Conservation (phyloP, 1,140 invertebrate species). For the Philopotamus ludificatus region DNA sequence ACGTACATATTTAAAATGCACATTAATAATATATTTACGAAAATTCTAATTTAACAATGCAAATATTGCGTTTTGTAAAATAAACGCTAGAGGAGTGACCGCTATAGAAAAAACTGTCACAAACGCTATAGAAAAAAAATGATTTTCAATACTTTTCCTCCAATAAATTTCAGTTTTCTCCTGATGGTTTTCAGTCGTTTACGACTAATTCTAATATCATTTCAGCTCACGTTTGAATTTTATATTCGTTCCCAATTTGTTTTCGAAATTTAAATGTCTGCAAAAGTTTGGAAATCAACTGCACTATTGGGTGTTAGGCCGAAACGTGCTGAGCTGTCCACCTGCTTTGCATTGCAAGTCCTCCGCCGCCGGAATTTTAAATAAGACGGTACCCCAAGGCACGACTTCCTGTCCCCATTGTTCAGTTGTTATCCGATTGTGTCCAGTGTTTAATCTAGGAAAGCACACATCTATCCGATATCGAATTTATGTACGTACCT, state of each 20-base stretch:
- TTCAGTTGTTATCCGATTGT: not conserved
- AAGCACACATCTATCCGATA: not conserved
- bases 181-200: not conserved
- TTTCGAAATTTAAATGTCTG: not conserved
- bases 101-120: too few species aligned
- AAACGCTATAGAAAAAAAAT: too few species aligned
- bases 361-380: constrained; percentile 17
- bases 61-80: too few species aligned
- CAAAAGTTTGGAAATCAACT: not conserved
- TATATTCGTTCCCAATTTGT: not conserved
- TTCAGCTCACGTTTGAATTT: not conserved
- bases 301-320: constrained; percentile 5
- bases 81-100: too few species aligned
- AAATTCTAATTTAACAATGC: too few species aligned
- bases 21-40: too few species aligned
- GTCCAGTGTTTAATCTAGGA: not conserved
- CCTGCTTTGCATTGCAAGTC: constrained; percentile 22
- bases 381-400: not conserved
- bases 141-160: too few species aligned
- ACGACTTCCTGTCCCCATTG: not conserved
- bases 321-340: constrained; percentile 29
- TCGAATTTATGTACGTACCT: not conserved
- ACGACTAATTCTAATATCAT: not conserved
- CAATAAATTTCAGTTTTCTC: too few species aligned
- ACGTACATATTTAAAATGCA: too few species aligned